Base-by-base conservation (phyloP, 2,797 vertebrate genomes). In the Gadopsis bispinosus region DNA sequence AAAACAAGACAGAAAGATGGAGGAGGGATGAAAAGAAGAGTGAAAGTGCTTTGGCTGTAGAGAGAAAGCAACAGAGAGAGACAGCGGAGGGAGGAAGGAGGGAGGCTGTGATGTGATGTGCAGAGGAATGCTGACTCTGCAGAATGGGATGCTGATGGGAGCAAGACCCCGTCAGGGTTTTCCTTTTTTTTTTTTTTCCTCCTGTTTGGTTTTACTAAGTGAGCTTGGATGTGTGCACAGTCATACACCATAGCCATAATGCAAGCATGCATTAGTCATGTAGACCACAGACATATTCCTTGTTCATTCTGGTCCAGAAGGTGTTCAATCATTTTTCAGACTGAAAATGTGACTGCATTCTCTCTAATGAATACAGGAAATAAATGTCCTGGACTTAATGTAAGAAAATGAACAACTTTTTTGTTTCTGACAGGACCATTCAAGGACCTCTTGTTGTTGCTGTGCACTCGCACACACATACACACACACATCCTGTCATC, bases 101-200 rank as follows among this genome's bases (percentile, higher is more conserved):
- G 50, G 19, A 53, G 19, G 80, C 4, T 20, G 67, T 76, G 85
- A 89, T 20, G 67, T 76, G 85, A 89, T 69, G 79, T 79, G 69
- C 65, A 67, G 70, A 77, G 80, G 66, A 90, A 75, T 53, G 93
- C 94, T 94, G 92, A 94, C 89, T 88, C 87, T 65, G 93, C 93
- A 93, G 80, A 89, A 87, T n/a, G 73, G 75, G 80, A 81, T 53
- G 66, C 87, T 89, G 85, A 81, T 74, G 90, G 87, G 87, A 86
- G 86, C 79, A 83, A 72, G 88, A 92, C 90, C 87, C 89, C 63
- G 53, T 81, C 81, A 66, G 37, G 37, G n/a, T 19, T 59, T 65
- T 26, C 26, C 26, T 59, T 75, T 5, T 16, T 67, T 54, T 51
- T 69, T 17, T 16, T 2, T 7, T 3, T 16, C 16, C 39, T 41